A percentile compares a stretch with the other conserved stretches of the same genome.
These are phyloP conservation scores for Ichneumoninae sp. DNA, from an alignment of 2,888 invertebrate genomes.

Conservation along the genomic window DNA sequence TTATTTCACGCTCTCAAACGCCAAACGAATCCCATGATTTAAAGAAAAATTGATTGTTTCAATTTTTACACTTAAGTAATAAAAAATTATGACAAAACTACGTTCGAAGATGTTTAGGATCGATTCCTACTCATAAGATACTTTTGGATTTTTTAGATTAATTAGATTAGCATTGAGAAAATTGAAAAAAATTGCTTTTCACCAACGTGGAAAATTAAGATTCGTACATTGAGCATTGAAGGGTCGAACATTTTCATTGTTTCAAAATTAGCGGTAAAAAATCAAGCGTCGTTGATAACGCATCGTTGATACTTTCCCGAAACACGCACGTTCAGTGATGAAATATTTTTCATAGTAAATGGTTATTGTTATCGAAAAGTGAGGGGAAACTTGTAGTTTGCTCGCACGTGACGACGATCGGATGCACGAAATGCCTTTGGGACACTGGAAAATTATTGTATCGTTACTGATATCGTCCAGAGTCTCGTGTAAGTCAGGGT, in stretches of 20 bases:
- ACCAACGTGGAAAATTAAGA: not conserved
- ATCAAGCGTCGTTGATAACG: not conserved
- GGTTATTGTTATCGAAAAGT: not conserved
- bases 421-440: conserved; percentile 5
- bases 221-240: not conserved
- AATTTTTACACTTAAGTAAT: not conserved
- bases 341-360: conserved; percentile 11
- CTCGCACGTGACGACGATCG: conserved; percentile 40
- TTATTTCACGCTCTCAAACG: conserved; percentile 4
- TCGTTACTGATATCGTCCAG: conserved; percentile 48
- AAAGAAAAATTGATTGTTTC: not conserved
- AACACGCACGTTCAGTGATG: not conserved
- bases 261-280: not conserved
- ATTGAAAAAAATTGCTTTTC: not conserved
- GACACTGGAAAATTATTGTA: conserved; percentile 39
- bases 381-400: conserved; percentile 5
- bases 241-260: not conserved
- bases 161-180: not conserved
- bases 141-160: not conserved
- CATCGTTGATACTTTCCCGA: no score
- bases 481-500: conserved; percentile 72
- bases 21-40: not conserved
- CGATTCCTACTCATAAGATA: not conserved
- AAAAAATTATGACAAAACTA: not conserved
- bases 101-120: not conserved